Base-by-base conservation (phyloP, 2,113 vertebrate genomes). In the Galemys pyrenaicus region DNA sequence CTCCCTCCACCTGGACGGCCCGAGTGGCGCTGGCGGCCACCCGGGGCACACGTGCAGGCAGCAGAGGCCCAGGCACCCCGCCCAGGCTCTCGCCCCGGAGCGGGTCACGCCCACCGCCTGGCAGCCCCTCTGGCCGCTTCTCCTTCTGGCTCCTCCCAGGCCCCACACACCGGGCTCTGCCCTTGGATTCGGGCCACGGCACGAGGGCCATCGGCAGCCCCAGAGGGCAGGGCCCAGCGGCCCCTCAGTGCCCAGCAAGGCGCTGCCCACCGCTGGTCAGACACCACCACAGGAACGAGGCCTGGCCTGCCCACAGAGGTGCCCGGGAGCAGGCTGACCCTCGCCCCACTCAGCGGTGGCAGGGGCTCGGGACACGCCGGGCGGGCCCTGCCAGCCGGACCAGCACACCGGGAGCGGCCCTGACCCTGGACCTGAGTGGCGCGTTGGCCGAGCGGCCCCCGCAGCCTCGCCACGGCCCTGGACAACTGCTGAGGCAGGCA, bases 401-500 rank as follows among this genome's bases (percentile, higher is more conserved):
- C n/a, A n/a, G n/a, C 39, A n/a, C 32, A 17, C 0, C 9, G 1
- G 41, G 32, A 30, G 37, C 2, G 10, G 32, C 51, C 68, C 44
- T 2, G 15, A 51, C 17, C 71, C 79, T 30, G 7, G 73, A n/a
- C 46, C 46, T 11, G 11, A 58, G 30, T 13, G n/a, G 78, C 35
- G 41, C 51, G 39, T 77, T 77, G 24, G 37, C 54, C 73, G 37
- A 7, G 46, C 39, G 6, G 68, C 93, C 56, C 51, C 89, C 88
- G 64, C 20, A 6, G 17, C 16, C 51, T 87, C 68, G 35, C 62
- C 39, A 67, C 85, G 5, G 91, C 82, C 54, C 81, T 65, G 62
- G 73, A 62, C 94, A 78, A 95, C 86, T 94, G 97, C 88, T 88
- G 35, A 1, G 1, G 95, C 80, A 41, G 93, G 89, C 93, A 96